Evolutionary conservation across 2,888 invertebrate genomes (phyloP).

Genomic region (Watsonalla cultraria): DNA sequence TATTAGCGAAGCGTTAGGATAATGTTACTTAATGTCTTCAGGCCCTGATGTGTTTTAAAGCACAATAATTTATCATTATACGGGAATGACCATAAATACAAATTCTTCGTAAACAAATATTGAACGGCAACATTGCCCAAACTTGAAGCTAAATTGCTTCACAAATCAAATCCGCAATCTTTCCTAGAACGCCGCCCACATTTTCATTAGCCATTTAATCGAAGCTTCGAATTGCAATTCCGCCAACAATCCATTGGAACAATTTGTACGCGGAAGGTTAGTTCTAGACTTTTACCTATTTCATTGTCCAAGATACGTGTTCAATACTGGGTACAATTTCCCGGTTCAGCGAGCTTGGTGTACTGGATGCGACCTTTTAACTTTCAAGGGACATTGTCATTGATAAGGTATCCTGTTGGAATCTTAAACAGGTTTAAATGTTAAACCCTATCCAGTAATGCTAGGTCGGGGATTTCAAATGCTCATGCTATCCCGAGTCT

Average conservation of each 20-base stretch:
- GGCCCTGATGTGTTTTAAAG: too few species aligned
- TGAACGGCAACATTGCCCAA: neutral
- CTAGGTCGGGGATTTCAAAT: neutral
- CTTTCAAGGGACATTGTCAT: neutral
- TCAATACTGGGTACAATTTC: conserved; percentile 14
- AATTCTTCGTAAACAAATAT: neutral
- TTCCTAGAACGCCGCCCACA: conserved; percentile 3
- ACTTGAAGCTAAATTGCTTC: neutral
- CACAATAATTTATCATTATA: too few species aligned
- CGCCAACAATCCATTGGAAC: conserved; percentile 16
- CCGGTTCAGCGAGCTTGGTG: conserved; percentile 3
- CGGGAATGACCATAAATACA: too few species aligned
- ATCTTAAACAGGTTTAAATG: neutral
- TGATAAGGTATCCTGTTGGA: neutral
- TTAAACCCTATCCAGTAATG: neutral
- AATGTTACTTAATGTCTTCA: too few species aligned
- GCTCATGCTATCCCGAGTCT: too few species aligned
- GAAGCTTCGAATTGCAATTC: conserved; percentile 28
- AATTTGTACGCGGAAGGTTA: conserved; percentile 15
- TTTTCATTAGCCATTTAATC: conserved; percentile 27
- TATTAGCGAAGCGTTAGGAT: too few species aligned
- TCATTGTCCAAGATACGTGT: conserved; percentile 10
- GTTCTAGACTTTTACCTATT: conserved; percentile 28
- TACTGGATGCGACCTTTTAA: neutral
- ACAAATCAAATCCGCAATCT: neutral